These are phyloP conservation scores for Pangasius krempfi DNA, from an alignment of 2,797 vertebrate species.

Conservation along the genomic window DNA sequence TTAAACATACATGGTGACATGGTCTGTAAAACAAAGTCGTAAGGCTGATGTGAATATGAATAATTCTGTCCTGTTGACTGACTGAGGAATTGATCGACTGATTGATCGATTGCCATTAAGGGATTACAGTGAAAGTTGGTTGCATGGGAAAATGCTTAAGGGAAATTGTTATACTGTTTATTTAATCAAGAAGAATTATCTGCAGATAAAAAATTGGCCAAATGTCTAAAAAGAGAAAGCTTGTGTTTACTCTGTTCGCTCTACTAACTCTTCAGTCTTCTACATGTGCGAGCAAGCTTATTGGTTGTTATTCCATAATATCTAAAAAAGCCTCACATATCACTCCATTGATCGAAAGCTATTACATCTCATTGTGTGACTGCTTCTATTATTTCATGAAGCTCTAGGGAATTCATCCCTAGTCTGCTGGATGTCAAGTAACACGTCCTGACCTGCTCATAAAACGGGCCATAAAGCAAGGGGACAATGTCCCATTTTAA, in stretches of 20 bases:
- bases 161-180: neutral
- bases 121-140: neutral
- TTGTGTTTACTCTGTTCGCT: neutral
- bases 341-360: constrained; percentile 11
- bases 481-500: constrained; percentile 16
- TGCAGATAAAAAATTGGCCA: neutral
- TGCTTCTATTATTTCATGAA: constrained; percentile 42
- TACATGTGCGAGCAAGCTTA: neutral
- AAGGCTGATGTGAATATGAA: neutral
- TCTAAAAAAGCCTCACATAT: neutral
- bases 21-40: neutral
- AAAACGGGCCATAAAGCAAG: constrained; percentile 54
- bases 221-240: neutral
- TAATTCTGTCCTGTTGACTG: neutral
- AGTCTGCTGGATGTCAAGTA: constrained; percentile 41
- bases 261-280: neutral
- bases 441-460: constrained; percentile 39
- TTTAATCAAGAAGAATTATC: neutral
- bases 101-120: neutral
- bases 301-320: neutral
- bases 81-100: neutral
- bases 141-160: neutral
- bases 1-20: neutral
- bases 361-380: neutral
- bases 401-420: constrained; percentile 40